A percentile compares a stretch with the other conserved stretches of the same genome.
These are phyloP conservation scores for Trachelipus rathkii DNA, from an alignment of 1,140 invertebrate species.

Conservation along the genomic window DNA sequence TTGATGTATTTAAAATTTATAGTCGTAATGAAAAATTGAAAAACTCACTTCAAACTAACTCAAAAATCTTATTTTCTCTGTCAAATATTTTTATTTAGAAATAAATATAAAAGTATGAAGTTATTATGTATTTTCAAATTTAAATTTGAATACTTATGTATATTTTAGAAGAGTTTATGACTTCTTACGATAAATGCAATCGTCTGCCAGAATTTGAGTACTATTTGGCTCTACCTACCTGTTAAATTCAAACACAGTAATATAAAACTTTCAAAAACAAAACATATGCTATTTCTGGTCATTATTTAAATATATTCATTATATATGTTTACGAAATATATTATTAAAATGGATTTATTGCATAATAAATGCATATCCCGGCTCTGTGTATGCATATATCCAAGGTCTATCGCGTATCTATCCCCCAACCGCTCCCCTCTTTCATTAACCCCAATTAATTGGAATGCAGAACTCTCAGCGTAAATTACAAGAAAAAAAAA, in stretches of 20 bases:
- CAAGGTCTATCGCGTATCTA: background rate
- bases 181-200: background rate
- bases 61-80: no score
- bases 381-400: slow-evolving; percentile 1
- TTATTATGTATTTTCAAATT: background rate
- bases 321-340: no score
- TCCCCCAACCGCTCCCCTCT: background rate
- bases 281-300: no score
- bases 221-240: slow-evolving; percentile 3
- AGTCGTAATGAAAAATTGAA: no score
- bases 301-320: no score
- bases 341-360: background rate
- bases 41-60: no score
- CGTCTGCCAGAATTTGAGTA: slow-evolving; percentile 9
- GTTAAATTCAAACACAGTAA: background rate
- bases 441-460: background rate
- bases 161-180: background rate
- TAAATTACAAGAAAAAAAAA: background rate
- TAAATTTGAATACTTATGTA: background rate
- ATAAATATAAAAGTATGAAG: background rate
- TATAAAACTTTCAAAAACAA: no score
- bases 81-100: background rate
- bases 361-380: slow-evolving; percentile 1
- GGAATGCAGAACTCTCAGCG: no score
- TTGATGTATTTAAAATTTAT: no score